phyloP scores from a whole-genome alignment of 2,797 vertebrate species.

The Leptoclinus maculatus region DNA sequence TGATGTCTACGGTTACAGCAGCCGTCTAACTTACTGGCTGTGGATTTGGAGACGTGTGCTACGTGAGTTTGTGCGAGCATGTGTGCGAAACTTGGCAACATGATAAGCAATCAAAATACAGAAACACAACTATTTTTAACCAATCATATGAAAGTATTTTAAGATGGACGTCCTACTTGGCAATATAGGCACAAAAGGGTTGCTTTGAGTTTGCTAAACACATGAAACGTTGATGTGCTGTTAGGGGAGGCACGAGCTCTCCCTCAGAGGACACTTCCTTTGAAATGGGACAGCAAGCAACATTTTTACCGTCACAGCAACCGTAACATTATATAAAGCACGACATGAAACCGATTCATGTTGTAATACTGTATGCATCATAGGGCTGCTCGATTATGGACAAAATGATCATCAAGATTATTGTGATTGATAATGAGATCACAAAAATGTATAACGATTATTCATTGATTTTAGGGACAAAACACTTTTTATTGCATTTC shows the following conservation, averaged over 20 bases:
- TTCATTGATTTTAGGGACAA: no score
- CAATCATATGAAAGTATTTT: background rate
- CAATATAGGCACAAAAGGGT: background rate
- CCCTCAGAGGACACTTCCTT: background rate
- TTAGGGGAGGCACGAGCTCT: no score
- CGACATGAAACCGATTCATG: background rate
- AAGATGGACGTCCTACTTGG: background rate
- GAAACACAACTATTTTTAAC: background rate
- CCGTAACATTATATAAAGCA: background rate
- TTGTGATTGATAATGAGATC: no score
- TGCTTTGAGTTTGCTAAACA: background rate
- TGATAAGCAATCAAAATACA: background rate
- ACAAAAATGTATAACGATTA: no score
- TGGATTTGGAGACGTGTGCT: slow-evolving; percentile 43
- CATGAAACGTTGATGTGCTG: background rate
- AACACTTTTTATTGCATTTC: no score
- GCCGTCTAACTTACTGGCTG: slow-evolving; percentile 35
- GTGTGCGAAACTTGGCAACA: background rate
- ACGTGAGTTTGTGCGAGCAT: background rate
- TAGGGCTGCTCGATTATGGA: no score
- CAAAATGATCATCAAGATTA: no score
- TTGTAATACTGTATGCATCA: no score
- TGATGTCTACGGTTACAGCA: slow-evolving; percentile 49
- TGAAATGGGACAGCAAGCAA: background rate
- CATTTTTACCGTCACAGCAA: background rate